Conservation (phyloP, 2,888 invertebrate genomes). For the Patella caerulea region DNA sequence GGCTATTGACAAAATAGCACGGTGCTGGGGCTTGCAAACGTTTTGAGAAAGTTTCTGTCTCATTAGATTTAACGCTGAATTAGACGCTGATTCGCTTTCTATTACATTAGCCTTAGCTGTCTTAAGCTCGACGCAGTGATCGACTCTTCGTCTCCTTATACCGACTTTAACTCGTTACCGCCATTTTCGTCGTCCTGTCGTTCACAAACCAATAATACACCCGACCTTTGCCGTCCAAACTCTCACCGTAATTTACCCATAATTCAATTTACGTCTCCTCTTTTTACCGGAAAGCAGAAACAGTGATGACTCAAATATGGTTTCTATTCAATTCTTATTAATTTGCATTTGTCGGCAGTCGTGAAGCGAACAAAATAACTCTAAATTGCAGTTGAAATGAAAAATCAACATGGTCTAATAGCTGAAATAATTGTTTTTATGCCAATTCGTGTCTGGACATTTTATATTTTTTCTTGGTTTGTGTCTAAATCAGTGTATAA, state of each 20-base stretch:
- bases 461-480: too few relatives aligned
- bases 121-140: not conserved
- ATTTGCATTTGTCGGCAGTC: not conserved
- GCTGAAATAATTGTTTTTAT: too few relatives aligned
- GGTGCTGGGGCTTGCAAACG: slow-evolving; percentile 3
- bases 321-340: not conserved
- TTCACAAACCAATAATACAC: not conserved
- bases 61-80: slow-evolving; percentile 7
- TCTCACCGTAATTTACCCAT: not conserved
- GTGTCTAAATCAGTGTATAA: too few relatives aligned
- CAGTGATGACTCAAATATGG: slow-evolving; percentile 10
- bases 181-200: not conserved
- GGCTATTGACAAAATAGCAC: slow-evolving; percentile 9
- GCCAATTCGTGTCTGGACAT: too few relatives aligned
- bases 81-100: slow-evolving; percentile 3
- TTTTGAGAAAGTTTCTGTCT: slow-evolving; percentile 11
- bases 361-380: not conserved
- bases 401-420: too few relatives aligned
- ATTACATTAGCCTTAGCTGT: not conserved
- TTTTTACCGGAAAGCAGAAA: slow-evolving; percentile 10
- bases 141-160: not conserved
- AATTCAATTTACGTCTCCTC: slow-evolving; percentile 2
- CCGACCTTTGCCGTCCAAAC: not conserved
- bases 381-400: too few relatives aligned
- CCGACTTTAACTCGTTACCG: too few relatives aligned